Conservation (phyloP, 2,797 vertebrate genomes). For the Pangasius krempfi region DNA sequence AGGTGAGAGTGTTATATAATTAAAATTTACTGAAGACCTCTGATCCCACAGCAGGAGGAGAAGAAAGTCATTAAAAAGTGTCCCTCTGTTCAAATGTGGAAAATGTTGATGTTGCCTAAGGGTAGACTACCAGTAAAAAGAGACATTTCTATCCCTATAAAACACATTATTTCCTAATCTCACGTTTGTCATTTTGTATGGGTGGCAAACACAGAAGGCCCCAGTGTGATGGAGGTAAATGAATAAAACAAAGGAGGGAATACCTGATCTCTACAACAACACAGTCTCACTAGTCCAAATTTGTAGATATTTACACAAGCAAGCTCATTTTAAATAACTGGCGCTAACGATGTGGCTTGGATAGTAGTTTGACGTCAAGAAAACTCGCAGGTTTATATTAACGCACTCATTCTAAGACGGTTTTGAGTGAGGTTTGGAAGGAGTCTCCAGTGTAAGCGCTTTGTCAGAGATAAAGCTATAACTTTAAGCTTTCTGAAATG, state of each 20-base stretch:
- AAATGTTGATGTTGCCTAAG: background rate
- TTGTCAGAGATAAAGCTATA: no score
- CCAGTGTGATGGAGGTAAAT: background rate
- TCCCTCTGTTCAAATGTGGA: slow-evolving; percentile 16
- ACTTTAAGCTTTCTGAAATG: background rate
- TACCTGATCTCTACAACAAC: background rate
- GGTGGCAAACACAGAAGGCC: background rate
- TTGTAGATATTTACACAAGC: background rate
- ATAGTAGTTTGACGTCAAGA: background rate
- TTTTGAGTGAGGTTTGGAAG: background rate
- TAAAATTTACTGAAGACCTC: slow-evolving; percentile 32
- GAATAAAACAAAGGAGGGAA: background rate
- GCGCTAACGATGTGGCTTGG: background rate
- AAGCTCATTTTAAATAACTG: background rate
- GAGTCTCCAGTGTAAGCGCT: background rate
- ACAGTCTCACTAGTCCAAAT: background rate
- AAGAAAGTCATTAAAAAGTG: slow-evolving; percentile 27
- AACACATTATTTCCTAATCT: background rate
- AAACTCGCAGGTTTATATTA: background rate
- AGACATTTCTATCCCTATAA: background rate
- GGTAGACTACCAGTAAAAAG: background rate
- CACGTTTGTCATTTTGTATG: background rate
- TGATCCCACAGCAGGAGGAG: slow-evolving; percentile 24
- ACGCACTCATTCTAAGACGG: background rate
- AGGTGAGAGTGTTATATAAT: slow-evolving; percentile 46